A percentile compares a stretch with the other conserved stretches of the same genome.
These are phyloP conservation scores for Aphelinus atriplicis DNA, from an alignment of 1,140 invertebrate genomes.

Conservation along the genomic window DNA sequence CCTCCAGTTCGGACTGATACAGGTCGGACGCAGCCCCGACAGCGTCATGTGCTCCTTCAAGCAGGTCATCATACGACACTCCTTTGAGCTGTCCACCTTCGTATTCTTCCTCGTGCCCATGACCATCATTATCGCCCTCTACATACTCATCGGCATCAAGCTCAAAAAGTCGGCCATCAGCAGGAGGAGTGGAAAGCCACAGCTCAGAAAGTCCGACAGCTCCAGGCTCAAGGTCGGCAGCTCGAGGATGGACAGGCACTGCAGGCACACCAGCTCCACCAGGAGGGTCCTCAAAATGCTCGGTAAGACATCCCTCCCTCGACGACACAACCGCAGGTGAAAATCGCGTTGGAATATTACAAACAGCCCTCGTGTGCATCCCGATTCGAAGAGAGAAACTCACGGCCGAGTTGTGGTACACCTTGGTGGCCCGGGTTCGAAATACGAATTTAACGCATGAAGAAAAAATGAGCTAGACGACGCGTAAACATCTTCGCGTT, in stretches of 20 bases:
- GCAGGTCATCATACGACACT: conserved; percentile 73
- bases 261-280: conserved; percentile 61
- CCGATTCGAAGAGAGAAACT: too few relatives aligned
- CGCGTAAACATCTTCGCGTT: too few relatives aligned
- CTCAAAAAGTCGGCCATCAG: conserved; percentile 72
- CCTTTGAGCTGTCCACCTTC: conserved; percentile 86
- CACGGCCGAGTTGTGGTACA: too few relatives aligned
- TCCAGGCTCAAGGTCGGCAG: conserved; percentile 35
- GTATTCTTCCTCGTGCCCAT: conserved; percentile 89
- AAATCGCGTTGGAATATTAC: too few relatives aligned
- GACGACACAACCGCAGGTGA: too few relatives aligned
- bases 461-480: too few relatives aligned
- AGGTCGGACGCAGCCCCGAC: conserved; percentile 58
- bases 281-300: conserved; percentile 75
- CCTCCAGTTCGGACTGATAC: conserved; percentile 77
- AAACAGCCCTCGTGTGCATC: too few relatives aligned
- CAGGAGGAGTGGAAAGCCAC: conserved; percentile 49
- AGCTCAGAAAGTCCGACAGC: conserved; percentile 41
- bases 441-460: too few relatives aligned
- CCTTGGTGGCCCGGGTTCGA: too few relatives aligned
- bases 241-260: conserved; percentile 43
- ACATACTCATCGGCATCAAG: conserved; percentile 82
- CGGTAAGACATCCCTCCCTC: conserved; percentile 63
- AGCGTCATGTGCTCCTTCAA: conserved; percentile 70
- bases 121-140: conserved; percentile 84